Percentiles rank a stretch among this genome's conserved stretches.
Evolutionary conservation across 2,113 vertebrate species (phyloP).

Genomic region (Zosterops borbonicus): DNA sequence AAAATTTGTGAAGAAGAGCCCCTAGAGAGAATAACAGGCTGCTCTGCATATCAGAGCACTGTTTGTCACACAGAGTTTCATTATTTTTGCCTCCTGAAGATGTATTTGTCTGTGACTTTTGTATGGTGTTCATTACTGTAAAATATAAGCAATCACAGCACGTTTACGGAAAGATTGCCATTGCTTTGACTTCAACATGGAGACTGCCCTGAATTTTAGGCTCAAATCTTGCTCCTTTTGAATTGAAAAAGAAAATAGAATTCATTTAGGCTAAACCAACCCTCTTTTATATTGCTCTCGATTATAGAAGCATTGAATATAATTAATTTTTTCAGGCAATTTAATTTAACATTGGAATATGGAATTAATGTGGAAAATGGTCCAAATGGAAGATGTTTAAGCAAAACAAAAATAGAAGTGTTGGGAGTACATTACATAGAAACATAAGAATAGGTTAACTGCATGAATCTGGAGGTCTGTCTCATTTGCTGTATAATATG

Average conservation of each 20-base stretch:
- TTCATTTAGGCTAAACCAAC: not conserved
- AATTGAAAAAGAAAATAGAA: not conserved
- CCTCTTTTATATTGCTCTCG: not conserved
- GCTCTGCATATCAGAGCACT: not conserved
- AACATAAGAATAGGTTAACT: not conserved
- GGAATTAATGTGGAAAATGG: not conserved
- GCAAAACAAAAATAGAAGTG: accelerated
- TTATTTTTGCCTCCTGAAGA: not conserved
- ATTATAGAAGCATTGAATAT: not conserved
- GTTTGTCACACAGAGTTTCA: not conserved
- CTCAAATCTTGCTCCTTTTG: not conserved
- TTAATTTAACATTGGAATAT: not conserved
- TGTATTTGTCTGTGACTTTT: not conserved
- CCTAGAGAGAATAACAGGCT: not conserved
- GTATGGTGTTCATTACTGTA: accelerated
- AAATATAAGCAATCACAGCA: not conserved
- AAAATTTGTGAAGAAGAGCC: not conserved
- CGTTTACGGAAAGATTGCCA: not conserved
- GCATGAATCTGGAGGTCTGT: not conserved
- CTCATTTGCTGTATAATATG: not conserved
- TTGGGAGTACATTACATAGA: not conserved
- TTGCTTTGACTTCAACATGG: not conserved
- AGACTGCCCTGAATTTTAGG: not conserved
- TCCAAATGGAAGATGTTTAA: not conserved
- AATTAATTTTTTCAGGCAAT: not conserved